Evolutionary conservation across 2,113 vertebrate species (phyloP), one percentile per base, ranked within the genome.

Genomic region (Hymenochirus boettgeri): DNA sequence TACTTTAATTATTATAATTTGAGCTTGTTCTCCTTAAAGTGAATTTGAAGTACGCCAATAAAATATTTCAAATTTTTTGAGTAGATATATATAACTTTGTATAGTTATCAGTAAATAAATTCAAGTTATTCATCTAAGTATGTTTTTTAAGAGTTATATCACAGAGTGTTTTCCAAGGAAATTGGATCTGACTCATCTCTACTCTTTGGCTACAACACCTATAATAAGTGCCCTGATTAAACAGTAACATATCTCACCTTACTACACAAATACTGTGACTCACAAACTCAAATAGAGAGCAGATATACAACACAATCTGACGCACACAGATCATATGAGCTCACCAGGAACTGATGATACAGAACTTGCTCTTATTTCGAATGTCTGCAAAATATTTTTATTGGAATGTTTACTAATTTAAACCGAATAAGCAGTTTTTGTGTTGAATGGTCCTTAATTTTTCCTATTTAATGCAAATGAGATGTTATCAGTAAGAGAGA

Each of bases 391-490:
- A 53, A 57, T 67, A 67, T 60, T 67, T 67, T 60, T 67, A 67
- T 67, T 67, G 33, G 47, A 59, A 22, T 60, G 56, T 67, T 67
- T 67, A 60, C 47, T 29, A 15, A 59, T 60, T 67, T 53, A 11
- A 5, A 60, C 47, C 53, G 65, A 67, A 60, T 58, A 59, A 67
- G 65, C 65, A 67, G 46, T 59, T 67, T n/a, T 60, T 53, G 46
- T 56, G 47, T 18, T 67, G 65, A 67, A 67, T 67, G 47, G 25
- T 60, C 57, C 65, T 42, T 67, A 67, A 67, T 67, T 67, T 67
- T 57, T 59, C 17, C 65, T 52, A 53, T 67, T 67, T 52, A 59
- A 67, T 60, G 46, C 65, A 67, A 67, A 60, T 33, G 33, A 67
- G 31, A 33, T 39, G 51, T 10, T 57, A 27, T 57, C 22, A 42